phyloP scores from a whole-genome alignment of 2,888 invertebrate genomes.

The Bhutanitis thaidina region DNA sequence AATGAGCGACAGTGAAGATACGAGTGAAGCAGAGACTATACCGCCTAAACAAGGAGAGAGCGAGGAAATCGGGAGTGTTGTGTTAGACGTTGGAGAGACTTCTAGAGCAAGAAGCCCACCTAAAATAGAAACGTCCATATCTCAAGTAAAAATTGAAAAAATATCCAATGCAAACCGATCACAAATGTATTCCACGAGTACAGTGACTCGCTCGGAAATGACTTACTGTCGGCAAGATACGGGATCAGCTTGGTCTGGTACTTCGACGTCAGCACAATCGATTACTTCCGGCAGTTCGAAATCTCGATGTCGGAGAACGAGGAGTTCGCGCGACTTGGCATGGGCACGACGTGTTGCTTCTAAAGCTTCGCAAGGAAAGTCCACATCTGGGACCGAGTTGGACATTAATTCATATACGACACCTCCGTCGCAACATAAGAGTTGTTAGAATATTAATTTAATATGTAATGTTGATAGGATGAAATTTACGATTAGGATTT shows the following conservation, averaged over 20 bases:
- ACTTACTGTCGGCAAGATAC: conserved; percentile 36
- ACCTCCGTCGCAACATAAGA: conserved; percentile 40
- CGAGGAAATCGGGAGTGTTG: conserved; percentile 21
- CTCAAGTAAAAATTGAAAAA: conserved; percentile 49
- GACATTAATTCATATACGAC: conserved; percentile 47
- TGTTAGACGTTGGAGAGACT: conserved; percentile 2
- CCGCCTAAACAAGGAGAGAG: conserved; percentile 27
- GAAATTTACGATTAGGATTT: conserved; percentile 42
- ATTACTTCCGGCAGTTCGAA: conserved; percentile 45
- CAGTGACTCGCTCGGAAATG: conserved; percentile 41
- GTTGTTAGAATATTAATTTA: conserved; percentile 10
- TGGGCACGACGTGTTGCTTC: conserved; percentile 56
- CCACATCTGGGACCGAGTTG: conserved; percentile 42
- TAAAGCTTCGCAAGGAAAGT: conserved; percentile 31
- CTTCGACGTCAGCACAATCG: conserved; percentile 39
- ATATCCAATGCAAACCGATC: conserved; percentile 20
- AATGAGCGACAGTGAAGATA: conserved; percentile 45
- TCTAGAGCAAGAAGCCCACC: conserved; percentile 49
- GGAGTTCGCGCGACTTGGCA: conserved; percentile 47
- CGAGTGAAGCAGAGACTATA: conserved; percentile 23
- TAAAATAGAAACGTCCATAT: conserved; percentile 53
- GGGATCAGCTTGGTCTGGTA: conserved; percentile 45
- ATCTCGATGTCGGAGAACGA: conserved; percentile 38
- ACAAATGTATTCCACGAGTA: conserved; percentile 44
- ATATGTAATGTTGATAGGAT: conserved; percentile 24